Evolutionary conservation across 35 echinoderm and acorn worm genomes (phyloP).

Genomic region (Acanthaster planci): DNA sequence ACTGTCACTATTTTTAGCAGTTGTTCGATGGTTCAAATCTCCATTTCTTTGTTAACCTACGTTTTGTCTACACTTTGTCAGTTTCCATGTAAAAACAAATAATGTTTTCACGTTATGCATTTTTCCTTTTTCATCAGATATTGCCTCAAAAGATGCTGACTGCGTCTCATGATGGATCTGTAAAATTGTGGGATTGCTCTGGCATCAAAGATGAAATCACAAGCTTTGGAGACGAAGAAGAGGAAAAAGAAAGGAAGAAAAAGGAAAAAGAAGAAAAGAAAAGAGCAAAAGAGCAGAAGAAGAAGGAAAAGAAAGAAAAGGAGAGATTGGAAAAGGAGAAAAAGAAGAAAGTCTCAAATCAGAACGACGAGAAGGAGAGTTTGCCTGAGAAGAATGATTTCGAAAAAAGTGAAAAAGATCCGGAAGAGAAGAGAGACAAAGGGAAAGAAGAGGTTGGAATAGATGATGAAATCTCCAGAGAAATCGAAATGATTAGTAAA

Average conservation of each 20-base stretch:
- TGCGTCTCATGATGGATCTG: conserved; percentile 68
- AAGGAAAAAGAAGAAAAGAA: conserved; percentile 79
- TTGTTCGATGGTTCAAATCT: no score
- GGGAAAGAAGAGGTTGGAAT: conserved; percentile 40
- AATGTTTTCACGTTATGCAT: not conserved
- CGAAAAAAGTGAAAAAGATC: conserved; percentile 65
- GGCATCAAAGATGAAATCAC: conserved; percentile 93
- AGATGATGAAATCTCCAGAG: conserved; percentile 15
- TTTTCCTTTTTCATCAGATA: conserved; percentile 44
- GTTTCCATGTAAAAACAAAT: no score
- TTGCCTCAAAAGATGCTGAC: conserved; percentile 68
- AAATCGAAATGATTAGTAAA: conserved; percentile 29
- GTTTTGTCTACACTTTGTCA: no score
- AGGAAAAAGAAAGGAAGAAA: conserved; percentile 89
- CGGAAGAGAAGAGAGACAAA: conserved; percentile 57
- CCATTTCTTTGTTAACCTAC: no score
- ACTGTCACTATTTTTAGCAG: no score
- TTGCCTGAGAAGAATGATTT: conserved; percentile 81
- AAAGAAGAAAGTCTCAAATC: conserved; percentile 43
- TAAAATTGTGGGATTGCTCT: conserved; percentile 76
- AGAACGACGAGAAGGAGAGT: conserved; percentile 59
- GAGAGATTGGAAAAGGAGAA: conserved; percentile 50
- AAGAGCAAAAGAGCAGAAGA: conserved; percentile 62
- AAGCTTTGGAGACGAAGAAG: conserved; percentile 87
- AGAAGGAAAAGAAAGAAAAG: conserved; percentile 38